Evolutionary conservation across 1,140 invertebrate genomes (phyloP).

Genomic region (Coelopa frigida): DNA sequence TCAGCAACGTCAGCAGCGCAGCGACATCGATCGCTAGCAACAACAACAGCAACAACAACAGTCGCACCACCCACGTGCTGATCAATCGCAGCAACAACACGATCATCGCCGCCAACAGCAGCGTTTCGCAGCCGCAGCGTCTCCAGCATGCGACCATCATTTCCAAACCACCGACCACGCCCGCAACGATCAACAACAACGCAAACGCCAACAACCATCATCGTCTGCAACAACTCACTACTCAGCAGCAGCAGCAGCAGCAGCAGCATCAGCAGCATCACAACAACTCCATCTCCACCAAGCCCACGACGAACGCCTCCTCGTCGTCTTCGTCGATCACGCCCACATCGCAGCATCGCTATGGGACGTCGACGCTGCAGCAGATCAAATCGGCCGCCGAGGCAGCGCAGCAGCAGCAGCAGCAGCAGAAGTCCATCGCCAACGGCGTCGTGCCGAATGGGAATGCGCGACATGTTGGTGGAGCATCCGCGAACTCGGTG

Average conservation of each 20-base stretch:
- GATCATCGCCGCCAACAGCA: conserved; percentile 14
- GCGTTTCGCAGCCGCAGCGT: no score
- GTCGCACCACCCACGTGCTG: conserved; percentile 8
- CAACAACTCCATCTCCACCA: conserved; percentile 10
- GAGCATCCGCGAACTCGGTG: neutral
- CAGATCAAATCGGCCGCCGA: neutral
- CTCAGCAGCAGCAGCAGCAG: conserved; percentile 7
- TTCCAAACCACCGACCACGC: conserved; percentile 8
- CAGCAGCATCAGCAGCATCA: conserved; percentile 3
- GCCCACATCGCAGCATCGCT: no score
- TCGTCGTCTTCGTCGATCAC: no score
- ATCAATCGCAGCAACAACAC: conserved; percentile 16
- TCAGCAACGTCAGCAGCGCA: neutral
- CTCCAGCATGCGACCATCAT: conserved; percentile 14
- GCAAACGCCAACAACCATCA: neutral
- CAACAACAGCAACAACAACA: conserved; percentile 12
- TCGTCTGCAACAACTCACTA: conserved; percentile 6
- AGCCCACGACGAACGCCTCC: no score
- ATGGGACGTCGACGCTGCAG: conserved; percentile 1
- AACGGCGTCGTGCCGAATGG: conserved; percentile 2
- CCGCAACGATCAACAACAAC: conserved; percentile 3
- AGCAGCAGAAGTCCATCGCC: conserved; percentile 4
- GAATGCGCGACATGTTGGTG: conserved; percentile 2
- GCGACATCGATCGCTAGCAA: conserved; percentile 2
- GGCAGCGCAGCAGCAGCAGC: conserved; percentile 4